Base-by-base conservation (phyloP, 2,113 vertebrate species). In the Ciconia maguari region DNA sequence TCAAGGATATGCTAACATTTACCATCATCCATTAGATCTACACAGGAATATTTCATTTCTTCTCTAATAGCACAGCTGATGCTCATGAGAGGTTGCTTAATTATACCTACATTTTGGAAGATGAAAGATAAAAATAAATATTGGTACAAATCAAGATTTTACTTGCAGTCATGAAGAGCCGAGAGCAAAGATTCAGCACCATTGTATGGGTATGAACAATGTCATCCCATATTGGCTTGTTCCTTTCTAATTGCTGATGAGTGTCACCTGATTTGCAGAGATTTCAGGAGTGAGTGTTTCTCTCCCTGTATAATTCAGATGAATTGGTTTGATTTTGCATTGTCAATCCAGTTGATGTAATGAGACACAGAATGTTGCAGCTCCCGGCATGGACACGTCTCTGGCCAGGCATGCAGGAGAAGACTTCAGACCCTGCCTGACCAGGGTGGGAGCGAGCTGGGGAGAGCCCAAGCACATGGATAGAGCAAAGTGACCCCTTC, bases 321-420 rank as follows among this genome's bases (percentile, higher is more conserved):
- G 18, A 72, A 82, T 71, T 82, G 38, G n/a, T 84, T 89, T 79
- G 87, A 64, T 89, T 94, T 76, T 79, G 51, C n/a, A 10, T 51
- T 83, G 79, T 36, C n/a, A 46, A 41, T 49, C 9, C 79, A 36
- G 14, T 11, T 13, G 19, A 24, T 61, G 22, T 30, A 58, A 38
- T 3, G 32, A 76, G 66, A 57, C 11, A 13, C 0, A 2, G 60
- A 13, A 26, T 26, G 4, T 36, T n/a, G 51, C 51, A 82, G 55
- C 61, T 46, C 65, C 77, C 79, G 82, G 48, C 52, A 16, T 0
- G 1, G 54, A 69, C 16, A 8, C 0, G 0, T 24, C 62, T 64
- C 38, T 55, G 65, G 52, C 10, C 4, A 4, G 41, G 55, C 42
- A 17, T 16, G 64, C 46, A 36, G 68, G 30, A 80, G 27, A 70